Percentiles rank a stretch among this genome's conserved stretches.
These are phyloP conservation scores for Craterocephalus amniculus DNA, from an alignment of 2,797 vertebrate species.

Conservation along the genomic window DNA sequence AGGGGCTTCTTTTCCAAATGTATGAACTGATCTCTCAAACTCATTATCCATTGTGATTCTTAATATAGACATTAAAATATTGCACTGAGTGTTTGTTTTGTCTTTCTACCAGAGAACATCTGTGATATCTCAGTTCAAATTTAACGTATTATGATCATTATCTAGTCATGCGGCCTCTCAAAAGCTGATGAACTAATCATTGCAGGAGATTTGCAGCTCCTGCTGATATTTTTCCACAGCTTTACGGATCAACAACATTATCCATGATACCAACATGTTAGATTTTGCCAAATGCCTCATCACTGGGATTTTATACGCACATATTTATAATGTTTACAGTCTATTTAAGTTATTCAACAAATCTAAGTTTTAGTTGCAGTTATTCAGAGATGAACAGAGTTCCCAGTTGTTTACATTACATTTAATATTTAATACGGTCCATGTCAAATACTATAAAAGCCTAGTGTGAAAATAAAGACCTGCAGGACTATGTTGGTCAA, in stretches of 20 bases:
- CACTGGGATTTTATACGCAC: not conserved
- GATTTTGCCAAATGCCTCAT: not conserved
- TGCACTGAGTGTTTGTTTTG: not conserved
- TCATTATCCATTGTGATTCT: not conserved
- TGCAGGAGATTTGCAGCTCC: not conserved
- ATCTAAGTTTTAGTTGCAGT: not conserved
- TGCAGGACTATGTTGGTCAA: not conserved
- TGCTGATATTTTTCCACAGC: not conserved
- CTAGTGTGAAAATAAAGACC: not conserved
- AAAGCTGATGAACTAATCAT: not conserved
- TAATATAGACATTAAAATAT: not conserved
- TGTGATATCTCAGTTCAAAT: not conserved
- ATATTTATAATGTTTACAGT: not conserved
- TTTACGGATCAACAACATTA: not conserved
- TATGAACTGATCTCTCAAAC: not conserved
- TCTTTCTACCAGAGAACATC: not conserved
- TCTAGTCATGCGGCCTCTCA: not conserved
- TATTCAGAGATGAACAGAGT: not conserved
- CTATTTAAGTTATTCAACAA: not conserved
- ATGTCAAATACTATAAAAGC: not conserved
- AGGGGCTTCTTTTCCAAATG: not conserved
- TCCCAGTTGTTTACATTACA: not conserved
- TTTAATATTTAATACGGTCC: not conserved
- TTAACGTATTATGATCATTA: not conserved
- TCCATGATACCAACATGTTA: not conserved